A percentile compares a stretch with the other conserved stretches of the same genome.
phyloP scores from a whole-genome alignment of 2,113 vertebrate species.

The Carlito syrichta region DNA sequence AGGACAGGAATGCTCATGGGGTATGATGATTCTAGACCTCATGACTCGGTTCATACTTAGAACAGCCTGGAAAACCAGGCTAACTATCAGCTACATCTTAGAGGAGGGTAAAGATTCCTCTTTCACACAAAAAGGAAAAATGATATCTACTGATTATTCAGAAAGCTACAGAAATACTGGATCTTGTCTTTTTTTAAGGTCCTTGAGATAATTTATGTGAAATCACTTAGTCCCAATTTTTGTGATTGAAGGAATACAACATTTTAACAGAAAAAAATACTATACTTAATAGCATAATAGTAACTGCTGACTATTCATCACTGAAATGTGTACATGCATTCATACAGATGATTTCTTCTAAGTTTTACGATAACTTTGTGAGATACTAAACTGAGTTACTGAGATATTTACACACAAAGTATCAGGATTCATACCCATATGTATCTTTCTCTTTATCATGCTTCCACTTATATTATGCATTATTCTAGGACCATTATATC shows the following conservation, averaged over 20 bases:
- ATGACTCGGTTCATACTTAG: neutral
- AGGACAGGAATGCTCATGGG: neutral
- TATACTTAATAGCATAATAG: neutral
- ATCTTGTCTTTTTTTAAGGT: neutral
- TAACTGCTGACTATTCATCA: neutral
- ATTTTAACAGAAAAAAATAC: neutral
- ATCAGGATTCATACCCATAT: neutral
- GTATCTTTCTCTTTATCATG: neutral
- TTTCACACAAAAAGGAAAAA: neutral
- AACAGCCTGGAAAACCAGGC: neutral
- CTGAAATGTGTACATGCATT: neutral
- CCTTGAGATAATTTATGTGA: neutral
- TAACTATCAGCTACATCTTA: neutral
- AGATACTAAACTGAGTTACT: neutral
- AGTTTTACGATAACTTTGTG: neutral
- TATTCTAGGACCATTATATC: neutral
- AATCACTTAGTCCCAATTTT: neutral
- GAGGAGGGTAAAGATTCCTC: neutral
- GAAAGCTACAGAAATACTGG: neutral
- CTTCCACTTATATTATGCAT: neutral
- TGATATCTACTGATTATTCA: neutral
- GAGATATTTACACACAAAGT: neutral
- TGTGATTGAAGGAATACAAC: neutral
- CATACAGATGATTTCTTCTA: neutral
- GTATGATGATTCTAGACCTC: neutral